phyloP scores from a whole-genome alignment of 2,797 vertebrate species.

The Fringilla coelebs region DNA sequence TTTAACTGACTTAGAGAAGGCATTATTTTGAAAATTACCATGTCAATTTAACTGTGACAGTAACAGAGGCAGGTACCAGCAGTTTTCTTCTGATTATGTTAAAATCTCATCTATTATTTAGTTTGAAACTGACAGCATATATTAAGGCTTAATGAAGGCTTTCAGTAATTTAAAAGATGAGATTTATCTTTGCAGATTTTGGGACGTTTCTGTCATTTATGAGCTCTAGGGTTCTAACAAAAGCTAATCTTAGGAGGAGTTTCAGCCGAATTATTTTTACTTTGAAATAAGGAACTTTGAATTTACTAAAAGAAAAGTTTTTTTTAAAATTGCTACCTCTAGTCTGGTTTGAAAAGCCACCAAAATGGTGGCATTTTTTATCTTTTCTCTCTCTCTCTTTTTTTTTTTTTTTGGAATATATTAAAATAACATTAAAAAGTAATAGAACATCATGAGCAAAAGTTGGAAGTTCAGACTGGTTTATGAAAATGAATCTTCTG shows the following conservation, averaged over 20 bases:
- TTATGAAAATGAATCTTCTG: not conserved
- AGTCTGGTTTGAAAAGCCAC: not conserved
- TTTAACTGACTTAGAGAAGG: constrained; percentile 62
- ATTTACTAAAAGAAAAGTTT: not conserved
- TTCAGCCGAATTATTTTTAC: constrained; percentile 61
- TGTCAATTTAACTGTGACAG: constrained; percentile 80
- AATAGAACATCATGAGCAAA: not conserved
- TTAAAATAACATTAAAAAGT: not conserved
- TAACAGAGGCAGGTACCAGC: constrained; percentile 76
- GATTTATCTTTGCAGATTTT: constrained; percentile 76
- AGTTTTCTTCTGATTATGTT: constrained; percentile 82
- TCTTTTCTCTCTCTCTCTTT: not conserved
- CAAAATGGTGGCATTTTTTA: not conserved
- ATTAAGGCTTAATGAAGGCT: constrained; percentile 83
- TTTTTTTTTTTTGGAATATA: not conserved
- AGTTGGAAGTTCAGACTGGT: not conserved
- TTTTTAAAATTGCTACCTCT: not conserved
- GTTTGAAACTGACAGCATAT: constrained; percentile 83
- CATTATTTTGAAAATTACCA: constrained; percentile 76
- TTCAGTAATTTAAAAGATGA: constrained; percentile 77
- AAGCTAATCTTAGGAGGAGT: constrained; percentile 66
- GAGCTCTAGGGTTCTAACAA: constrained; percentile 61
- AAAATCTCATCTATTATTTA: constrained; percentile 87
- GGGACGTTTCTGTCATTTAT: constrained; percentile 52
- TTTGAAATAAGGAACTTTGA: constrained; percentile 43